Base-by-base conservation (phyloP, 2,797 vertebrate genomes). In the Characodon lateralis region DNA sequence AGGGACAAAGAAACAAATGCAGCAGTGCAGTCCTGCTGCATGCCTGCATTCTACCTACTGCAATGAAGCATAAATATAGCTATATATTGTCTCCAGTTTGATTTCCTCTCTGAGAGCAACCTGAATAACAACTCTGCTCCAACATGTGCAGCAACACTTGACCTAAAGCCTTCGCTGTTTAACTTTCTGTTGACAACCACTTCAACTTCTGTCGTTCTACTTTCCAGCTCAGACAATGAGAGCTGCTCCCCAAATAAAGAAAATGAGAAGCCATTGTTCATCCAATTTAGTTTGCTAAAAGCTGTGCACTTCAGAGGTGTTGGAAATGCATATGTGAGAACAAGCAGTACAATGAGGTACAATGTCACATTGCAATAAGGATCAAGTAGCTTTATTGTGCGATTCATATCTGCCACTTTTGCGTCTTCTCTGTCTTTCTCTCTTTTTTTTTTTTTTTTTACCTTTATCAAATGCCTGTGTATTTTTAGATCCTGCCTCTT, bases 1-100 rank as follows among this genome's bases (percentile, higher is more conserved):
- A 73, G 41, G 26, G 20, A 16, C 78, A 76, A 72, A 74, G 51
- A 2, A 51, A 28, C 16, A 5, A 26, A 20, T 78, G 69, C 71
- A 50, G 55, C 35, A 31, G 16, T 72, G 76, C 69, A 59, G 61
- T 74, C 48, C 68, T 78, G 63, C 75, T 75, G 74, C 9, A 59
- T 78, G 51, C 26, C 71, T 86, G 77, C 71, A 28, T 85, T 69
- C 69, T 65, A 66, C 68, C 78, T 78, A 13, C 61, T 77, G 59
- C 39, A 74, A 6, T 78, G 41, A 76, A 79, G 43, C 69, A 26
- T 51, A 72, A 58, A 2, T 20, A 5, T 51, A 72, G 71, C 70
- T 83, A 46, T 72, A 18, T 51, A 56, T 26, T 13, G 70, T 82
- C 71, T 76, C n/a, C 75, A 77, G 66, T 72, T 83, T 77, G 26